These are phyloP conservation scores for Agapornis roseicollis DNA, from an alignment of 2,113 vertebrate genomes.

Conservation along the genomic window DNA sequence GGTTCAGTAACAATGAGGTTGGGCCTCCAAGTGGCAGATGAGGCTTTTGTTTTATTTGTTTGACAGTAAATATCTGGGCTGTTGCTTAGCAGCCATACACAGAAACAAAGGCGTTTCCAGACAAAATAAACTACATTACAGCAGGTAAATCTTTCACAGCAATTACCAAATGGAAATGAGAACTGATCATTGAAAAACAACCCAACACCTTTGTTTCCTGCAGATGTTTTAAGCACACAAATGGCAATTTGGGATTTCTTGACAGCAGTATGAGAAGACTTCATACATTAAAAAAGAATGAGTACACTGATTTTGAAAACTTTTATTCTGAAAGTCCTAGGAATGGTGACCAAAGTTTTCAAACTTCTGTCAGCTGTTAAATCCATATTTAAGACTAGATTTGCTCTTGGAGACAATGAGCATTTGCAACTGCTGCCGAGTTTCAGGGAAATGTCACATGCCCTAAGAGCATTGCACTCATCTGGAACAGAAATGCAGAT, in stretches of 20 bases:
- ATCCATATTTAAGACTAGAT: background rate
- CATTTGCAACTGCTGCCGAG: background rate
- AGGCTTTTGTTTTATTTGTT: slow-evolving; percentile 61
- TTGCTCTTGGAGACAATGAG: background rate
- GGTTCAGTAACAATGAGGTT: background rate
- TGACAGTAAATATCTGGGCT: slow-evolving; percentile 58
- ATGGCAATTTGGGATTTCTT: background rate
- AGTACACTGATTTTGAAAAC: background rate
- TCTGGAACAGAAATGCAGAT: background rate
- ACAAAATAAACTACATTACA: slow-evolving; percentile 37
- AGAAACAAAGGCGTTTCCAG: slow-evolving; percentile 38
- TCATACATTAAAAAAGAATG: background rate
- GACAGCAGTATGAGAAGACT: background rate
- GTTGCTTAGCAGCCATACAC: slow-evolving; percentile 64
- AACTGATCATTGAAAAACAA: background rate
- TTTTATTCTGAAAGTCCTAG: background rate
- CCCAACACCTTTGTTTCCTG: slow-evolving; percentile 2
- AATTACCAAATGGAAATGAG: slow-evolving; percentile 52
- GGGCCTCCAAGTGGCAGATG: slow-evolving; percentile 26
- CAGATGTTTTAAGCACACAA: slow-evolving; percentile 3
- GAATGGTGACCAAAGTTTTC: background rate
- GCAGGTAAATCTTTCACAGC: slow-evolving; percentile 56
- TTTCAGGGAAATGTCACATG: background rate
- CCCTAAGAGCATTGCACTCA: background rate
- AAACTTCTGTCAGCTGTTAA: background rate